phyloP scores from a whole-genome alignment of 2,113 vertebrate species.

The Ammodytes dubius region DNA sequence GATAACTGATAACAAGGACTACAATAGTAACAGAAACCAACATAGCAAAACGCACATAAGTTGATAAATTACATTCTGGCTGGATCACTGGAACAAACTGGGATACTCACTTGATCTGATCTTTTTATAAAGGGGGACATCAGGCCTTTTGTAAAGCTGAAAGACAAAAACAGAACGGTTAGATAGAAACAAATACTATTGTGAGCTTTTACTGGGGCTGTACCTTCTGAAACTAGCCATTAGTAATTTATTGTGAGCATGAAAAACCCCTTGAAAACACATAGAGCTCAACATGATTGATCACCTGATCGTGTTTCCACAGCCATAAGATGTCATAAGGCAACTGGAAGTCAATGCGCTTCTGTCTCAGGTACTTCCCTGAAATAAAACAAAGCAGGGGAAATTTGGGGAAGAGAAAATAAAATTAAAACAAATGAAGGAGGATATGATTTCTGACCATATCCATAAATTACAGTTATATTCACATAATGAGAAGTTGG shows the following conservation, averaged over 20 bases:
- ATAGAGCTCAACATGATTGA: conserved; percentile 29
- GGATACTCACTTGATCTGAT: conserved; percentile 95
- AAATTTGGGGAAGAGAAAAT: conserved; percentile 17
- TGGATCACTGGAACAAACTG: conserved; percentile 6
- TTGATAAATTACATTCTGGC: not conserved
- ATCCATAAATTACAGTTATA: not conserved
- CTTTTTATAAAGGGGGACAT: conserved; percentile 99
- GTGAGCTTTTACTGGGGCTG: not conserved
- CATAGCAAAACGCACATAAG: conserved; percentile 11
- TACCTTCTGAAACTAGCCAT: not conserved
- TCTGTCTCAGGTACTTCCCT: conserved; percentile 99
- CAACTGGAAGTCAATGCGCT: conserved; percentile 98
- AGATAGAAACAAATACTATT: conserved; percentile 10
- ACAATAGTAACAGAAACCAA: not conserved
- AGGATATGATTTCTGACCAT: not conserved
- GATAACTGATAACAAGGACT: not conserved
- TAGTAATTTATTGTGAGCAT: not conserved
- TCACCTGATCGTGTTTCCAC: conserved; percentile 99
- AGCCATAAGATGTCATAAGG: conserved; percentile 99
- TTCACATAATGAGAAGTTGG: not conserved
- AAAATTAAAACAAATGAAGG: conserved; percentile 21
- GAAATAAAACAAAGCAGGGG: conserved; percentile 51
- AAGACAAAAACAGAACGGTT: conserved; percentile 33
- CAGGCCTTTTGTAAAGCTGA: conserved; percentile 97
- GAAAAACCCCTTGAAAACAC: conserved; percentile 26